Evolutionary conservation across 2,113 vertebrate genomes (phyloP).

Genomic region (Muscicapa adusta): DNA sequence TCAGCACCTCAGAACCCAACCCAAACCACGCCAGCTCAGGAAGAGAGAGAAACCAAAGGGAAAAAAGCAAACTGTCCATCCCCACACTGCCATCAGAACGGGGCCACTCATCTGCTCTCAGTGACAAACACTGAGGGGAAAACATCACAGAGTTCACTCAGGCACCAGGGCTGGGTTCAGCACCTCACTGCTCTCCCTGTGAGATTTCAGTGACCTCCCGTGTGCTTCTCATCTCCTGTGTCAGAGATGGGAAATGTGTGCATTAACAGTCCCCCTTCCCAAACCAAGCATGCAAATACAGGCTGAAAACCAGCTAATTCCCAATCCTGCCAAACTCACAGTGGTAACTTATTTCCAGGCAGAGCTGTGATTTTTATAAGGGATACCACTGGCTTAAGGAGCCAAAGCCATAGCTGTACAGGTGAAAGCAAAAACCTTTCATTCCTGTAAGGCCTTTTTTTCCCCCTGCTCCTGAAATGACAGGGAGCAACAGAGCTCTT

Average conservation of each 20-base stretch:
- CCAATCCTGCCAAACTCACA: background rate
- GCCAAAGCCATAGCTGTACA: background rate
- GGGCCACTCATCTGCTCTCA: background rate
- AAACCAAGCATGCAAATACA: background rate
- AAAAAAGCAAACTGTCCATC: background rate
- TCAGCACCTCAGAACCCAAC: background rate
- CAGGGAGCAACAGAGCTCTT: background rate
- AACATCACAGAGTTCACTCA: fast-evolving
- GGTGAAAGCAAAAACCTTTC: background rate
- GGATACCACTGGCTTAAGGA: background rate
- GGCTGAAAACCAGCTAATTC: background rate
- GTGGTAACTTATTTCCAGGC: background rate
- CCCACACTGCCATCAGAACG: background rate
- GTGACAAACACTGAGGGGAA: background rate
- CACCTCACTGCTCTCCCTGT: background rate
- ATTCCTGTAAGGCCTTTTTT: background rate
- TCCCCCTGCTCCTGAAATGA: background rate
- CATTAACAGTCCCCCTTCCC: background rate
- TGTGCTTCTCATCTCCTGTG: background rate
- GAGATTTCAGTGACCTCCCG: background rate
- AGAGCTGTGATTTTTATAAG: background rate
- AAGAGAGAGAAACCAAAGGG: background rate
- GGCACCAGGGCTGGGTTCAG: background rate
- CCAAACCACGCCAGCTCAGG: background rate
- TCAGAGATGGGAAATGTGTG: background rate